Base-by-base conservation (phyloP, 2,888 invertebrate species). In the Chydorus sphaericus region DNA sequence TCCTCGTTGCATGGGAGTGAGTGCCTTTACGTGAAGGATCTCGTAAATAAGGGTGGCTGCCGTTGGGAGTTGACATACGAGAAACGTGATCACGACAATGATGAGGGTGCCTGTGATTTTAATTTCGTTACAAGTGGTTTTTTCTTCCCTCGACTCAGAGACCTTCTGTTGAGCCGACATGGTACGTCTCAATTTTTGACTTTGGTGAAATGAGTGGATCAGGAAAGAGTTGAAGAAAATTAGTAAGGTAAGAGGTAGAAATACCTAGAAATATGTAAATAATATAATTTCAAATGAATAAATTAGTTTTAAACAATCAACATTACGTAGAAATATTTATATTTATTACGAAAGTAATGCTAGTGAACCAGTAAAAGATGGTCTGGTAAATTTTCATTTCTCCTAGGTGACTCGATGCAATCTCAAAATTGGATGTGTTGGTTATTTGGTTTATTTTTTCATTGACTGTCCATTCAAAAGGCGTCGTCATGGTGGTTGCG, bases 31-130 rank as follows among this genome's bases (percentile, higher is more conserved):
- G 61, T 59, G 67, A 55, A 62, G 71, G 60, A 72, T 69, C 54
- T 71, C 67, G 64, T 78, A 80, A 33, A 82, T 72, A 39, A 78
- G 66, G 58, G 74, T 69, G 8, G 74, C 71, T 1, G 83, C 81
- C 63, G 79, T 78, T 0, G 85, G 85, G 51, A 80, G 72, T 67
- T 85, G 85, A 63, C 84, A 85, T 7, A 85, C 65, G 38, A 85
- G 73, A 67, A 85, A 85, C 56, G 85, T 74, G 44, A 85, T 73
- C 8, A 86, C 84, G n/a, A 86, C 83, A 1, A 80, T 79, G 57
- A 85, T 84, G 37, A 86, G 70, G 66, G 84, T 83, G 36, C 83
- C 74, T 3, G 86, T 87, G 59, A 85, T 83, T 60, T 82, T 76
- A 65, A 82, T 80, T 65, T 82, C 81, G 65, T 81, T 80, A 4